A percentile compares a stretch with the other conserved stretches of the same genome.
Evolutionary conservation across 2,797 vertebrate species (phyloP).

Genomic region (Poecilia gillii): DNA sequence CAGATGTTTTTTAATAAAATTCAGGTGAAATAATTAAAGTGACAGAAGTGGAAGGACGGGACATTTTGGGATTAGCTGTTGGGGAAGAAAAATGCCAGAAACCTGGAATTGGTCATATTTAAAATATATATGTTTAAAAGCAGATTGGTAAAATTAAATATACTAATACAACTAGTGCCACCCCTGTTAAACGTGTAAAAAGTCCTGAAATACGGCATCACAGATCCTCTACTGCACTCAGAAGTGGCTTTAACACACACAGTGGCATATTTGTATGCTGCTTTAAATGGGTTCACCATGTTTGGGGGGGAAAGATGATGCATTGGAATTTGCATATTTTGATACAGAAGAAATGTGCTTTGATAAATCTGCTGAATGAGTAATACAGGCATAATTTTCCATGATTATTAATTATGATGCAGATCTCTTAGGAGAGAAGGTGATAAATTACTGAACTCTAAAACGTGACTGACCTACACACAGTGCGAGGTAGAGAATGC

Average conservation of each 20-base stretch:
- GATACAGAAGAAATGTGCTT: background rate
- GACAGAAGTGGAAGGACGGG: background rate
- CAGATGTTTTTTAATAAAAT: background rate
- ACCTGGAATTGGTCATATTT: background rate
- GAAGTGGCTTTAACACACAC: background rate
- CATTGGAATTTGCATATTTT: background rate
- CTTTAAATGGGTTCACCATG: background rate
- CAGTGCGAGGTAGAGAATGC: slow-evolving; percentile 89
- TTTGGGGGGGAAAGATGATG: background rate
- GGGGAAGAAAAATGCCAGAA: background rate
- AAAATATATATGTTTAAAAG: background rate
- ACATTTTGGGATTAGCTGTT: background rate
- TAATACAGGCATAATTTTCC: background rate
- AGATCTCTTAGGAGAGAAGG: background rate
- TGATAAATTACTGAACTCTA: background rate
- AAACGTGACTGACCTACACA: slow-evolving; percentile 89
- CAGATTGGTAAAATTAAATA: background rate
- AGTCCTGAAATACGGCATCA: background rate
- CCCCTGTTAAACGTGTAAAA: background rate
- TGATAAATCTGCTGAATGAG: background rate
- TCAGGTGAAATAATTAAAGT: background rate
- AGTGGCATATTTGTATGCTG: too few relatives aligned
- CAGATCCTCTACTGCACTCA: background rate
- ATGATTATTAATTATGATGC: background rate
- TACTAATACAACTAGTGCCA: background rate